Percentiles rank a stretch among this genome's conserved stretches.
Evolutionary conservation across 2,113 vertebrate genomes (phyloP).

Genomic region (Lophochroa leadbeateri): DNA sequence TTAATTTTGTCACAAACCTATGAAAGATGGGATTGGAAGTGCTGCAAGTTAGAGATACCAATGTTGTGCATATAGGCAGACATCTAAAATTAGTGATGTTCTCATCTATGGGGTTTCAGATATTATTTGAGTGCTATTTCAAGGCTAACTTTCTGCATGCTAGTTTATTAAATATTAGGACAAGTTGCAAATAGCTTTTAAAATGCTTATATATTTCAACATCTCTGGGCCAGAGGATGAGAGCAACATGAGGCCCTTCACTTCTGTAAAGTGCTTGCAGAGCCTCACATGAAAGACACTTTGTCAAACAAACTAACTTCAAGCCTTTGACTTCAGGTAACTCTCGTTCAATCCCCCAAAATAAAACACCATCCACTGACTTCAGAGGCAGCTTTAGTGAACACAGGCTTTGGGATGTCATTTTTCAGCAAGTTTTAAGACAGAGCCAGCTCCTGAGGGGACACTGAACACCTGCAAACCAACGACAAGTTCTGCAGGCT

Average conservation of each 20-base stretch:
- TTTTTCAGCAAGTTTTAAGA: background rate
- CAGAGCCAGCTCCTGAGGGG: background rate
- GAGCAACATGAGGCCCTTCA: background rate
- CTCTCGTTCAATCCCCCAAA: background rate
- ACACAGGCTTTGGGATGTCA: background rate
- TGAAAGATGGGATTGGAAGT: background rate
- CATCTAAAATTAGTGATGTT: background rate
- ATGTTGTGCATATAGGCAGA: background rate
- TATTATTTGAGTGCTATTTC: background rate
- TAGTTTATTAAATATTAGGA: background rate
- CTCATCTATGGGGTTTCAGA: background rate
- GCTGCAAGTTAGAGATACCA: background rate
- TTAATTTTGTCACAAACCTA: background rate
- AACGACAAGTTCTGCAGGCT: background rate
- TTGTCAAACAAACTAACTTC: background rate
- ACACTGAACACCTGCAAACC: background rate
- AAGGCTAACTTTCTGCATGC: background rate
- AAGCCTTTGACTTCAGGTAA: constrained; percentile 6
- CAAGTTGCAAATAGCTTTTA: background rate
- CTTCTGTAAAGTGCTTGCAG: background rate
- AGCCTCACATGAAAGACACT: background rate
- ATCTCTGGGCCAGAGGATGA: background rate
- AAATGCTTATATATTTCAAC: background rate
- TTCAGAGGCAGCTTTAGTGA: background rate
- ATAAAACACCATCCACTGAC: background rate